A percentile compares a stretch with the other conserved stretches of the same genome.
These are phyloP conservation scores for Lepeophtheirus salmonis DNA, from an alignment of 1,140 invertebrate species.

Conservation along the genomic window DNA sequence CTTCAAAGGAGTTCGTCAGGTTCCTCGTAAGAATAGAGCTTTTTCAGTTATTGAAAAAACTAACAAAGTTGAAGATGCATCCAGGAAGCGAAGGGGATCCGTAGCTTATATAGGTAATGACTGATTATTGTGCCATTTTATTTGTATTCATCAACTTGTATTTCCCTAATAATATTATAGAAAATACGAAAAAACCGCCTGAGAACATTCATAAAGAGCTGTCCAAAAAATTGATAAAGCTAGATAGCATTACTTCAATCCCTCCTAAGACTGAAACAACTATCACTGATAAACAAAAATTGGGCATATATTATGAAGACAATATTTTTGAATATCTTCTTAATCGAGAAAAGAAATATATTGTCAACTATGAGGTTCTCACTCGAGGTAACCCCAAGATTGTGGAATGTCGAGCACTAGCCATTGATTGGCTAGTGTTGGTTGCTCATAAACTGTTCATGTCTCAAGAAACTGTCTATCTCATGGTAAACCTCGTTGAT, in stretches of 20 bases:
- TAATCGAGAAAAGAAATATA: background rate
- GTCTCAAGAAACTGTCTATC: conserved; percentile 7
- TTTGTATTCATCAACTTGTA: background rate
- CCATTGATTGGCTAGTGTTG: conserved; percentile 1
- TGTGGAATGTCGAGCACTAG: background rate
- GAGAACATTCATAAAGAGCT: background rate
- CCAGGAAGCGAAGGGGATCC: background rate
- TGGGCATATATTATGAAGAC: background rate
- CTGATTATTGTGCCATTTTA: background rate
- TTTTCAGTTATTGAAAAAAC: background rate
- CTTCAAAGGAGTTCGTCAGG: no score
- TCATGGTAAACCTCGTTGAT: background rate
- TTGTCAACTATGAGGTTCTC: background rate
- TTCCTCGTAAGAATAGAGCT: background rate
- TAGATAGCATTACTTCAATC: background rate
- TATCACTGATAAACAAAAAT: background rate
- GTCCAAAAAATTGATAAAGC: background rate
- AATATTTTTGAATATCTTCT: background rate
- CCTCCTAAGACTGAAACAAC: background rate
- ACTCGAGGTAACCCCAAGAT: background rate
- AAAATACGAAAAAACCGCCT: background rate
- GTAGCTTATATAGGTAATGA: background rate
- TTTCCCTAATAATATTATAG: background rate
- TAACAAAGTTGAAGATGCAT: background rate
- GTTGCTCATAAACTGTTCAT: background rate